phyloP scores from a whole-genome alignment of 2,113 vertebrate genomes.

The human (Homo sapiens) region GRCh38 chr15:53871501-53872000 shows the following conservation, averaged over 20 bases:
- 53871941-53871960: not conserved
- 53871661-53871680: no score
- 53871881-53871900: not conserved
- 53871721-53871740: not conserved
- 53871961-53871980: not conserved
- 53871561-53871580: not conserved
- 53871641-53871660: not conserved
- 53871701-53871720: not conserved
- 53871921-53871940: not conserved
- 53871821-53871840: not conserved
- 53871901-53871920: not conserved
- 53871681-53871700: not conserved
- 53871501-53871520: not conserved
- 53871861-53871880: not conserved
- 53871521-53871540: not conserved
- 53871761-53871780: not conserved
- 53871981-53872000: not conserved
- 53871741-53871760: not conserved
- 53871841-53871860: no score
- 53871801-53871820: not conserved
- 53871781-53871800: not conserved
- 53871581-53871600: not conserved
- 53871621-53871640: not conserved
- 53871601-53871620: not conserved
- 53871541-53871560: not conserved